phyloP scores from a whole-genome alignment of 2,797 vertebrate species.

The Poliocrania exsul region DNA sequence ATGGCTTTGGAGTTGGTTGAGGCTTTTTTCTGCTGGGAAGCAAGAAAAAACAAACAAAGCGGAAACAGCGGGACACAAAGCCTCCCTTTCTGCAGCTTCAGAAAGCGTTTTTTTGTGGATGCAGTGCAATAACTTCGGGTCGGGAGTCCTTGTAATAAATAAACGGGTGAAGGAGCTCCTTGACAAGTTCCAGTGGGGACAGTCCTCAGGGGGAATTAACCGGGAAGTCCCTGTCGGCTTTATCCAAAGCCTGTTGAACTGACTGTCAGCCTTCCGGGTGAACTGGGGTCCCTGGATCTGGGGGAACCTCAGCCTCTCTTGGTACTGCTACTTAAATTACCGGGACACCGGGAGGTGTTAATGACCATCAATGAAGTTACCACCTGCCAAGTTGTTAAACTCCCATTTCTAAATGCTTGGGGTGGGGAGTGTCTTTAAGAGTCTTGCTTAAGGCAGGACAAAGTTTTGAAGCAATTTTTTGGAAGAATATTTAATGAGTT shows the following conservation, averaged over 20 bases:
- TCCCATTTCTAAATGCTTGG: neutral
- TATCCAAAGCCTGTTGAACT: neutral
- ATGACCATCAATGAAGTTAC: neutral
- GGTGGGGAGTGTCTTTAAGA: neutral
- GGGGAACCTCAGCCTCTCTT: neutral
- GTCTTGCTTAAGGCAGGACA: neutral
- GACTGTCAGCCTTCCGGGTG: neutral
- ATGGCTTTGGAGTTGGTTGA: neutral
- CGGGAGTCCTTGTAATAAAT: neutral
- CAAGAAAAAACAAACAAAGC: neutral
- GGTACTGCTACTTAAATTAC: neutral
- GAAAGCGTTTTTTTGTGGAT: neutral
- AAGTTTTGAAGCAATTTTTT: neutral
- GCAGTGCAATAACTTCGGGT: neutral
- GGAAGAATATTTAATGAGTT: neutral
- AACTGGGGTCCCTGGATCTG: neutral
- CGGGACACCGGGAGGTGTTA: neutral
- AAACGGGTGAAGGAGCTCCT: neutral
- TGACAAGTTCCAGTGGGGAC: neutral
- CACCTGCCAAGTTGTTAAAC: neutral
- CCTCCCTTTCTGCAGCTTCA: neutral
- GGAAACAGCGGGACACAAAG: fast-evolving
- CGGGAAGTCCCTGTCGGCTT: neutral
- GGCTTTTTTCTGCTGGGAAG: neutral
- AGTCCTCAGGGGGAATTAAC: neutral